Base-by-base conservation (phyloP, 2,113 vertebrate genomes). In the Lepus timidus region DNA sequence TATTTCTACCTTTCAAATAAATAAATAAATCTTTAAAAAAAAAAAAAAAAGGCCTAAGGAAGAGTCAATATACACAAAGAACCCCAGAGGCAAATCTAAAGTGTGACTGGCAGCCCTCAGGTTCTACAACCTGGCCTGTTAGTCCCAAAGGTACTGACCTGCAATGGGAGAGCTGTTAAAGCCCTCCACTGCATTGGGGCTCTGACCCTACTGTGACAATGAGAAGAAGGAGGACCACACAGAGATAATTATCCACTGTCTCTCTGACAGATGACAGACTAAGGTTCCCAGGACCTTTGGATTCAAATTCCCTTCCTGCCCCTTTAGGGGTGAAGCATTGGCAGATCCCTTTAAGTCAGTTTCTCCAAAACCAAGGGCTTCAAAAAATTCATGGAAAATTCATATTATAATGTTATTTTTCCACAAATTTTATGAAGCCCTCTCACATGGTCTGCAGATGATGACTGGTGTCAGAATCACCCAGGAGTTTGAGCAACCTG, bases 31-130 rank as follows among this genome's bases (percentile, higher is more conserved):
- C 44, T 44, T 44, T 9, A 1, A 44, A 44, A 44, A 44, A 44
- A 44, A 39, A 39, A 44, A 44, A 7, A 44, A 44, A 44, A 44
- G 44, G 44, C 44, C 44, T 44, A 44, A 44, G 44, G 44, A 44
- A 93, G 6, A 2, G 17, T 76, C 67, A 68, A 73, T 2, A 16
- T 75, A 25, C 58, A 71, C 4, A 88, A 58, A 65, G 31, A 23
- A 89, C 19, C 19, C 11, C 85, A 65, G 44, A 93, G 31, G 85
- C 49, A 94, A 89, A 86, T 51, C 6, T 83, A 14, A 83, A 80
- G 39, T 55, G 17, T 33, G 39, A 55, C 1, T 39, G 52, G 52
- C 25, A 84, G 67, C n/a, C 55, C 22, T 75, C 27, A 81, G 23
- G 55, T 52, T 52, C 74, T 84, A 49, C 8, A n/a, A 52, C 70